These are phyloP conservation scores for Dipodomys merriami DNA, from an alignment of 2,113 vertebrate species.

Conservation along the genomic window DNA sequence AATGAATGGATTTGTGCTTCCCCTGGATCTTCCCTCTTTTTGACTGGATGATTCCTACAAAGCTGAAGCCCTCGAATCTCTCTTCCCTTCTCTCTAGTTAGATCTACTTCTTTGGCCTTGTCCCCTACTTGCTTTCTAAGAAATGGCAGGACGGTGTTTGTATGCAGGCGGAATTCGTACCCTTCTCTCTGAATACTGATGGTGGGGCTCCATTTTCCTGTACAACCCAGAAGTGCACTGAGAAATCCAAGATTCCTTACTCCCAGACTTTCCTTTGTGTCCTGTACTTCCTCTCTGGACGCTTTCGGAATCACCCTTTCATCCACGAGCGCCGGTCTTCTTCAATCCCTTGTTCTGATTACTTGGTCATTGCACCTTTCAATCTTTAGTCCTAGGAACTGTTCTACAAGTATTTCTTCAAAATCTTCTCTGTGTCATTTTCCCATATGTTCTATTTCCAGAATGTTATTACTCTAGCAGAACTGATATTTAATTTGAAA, in stretches of 20 bases:
- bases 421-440: neutral
- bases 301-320: conserved; percentile 23
- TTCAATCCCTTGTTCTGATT: neutral
- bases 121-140: neutral
- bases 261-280: neutral
- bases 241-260: conserved; percentile 45
- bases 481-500: conserved; percentile 38
- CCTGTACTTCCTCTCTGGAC: conserved; percentile 9
- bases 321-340: neutral
- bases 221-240: neutral
- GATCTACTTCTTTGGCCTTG: neutral
- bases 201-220: conserved; percentile 26
- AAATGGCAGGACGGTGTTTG: neutral
- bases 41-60: neutral
- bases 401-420: neutral
- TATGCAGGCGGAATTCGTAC: neutral
- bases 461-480: neutral
- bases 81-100: neutral
- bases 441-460: neutral
- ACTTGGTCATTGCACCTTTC: neutral
- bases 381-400: neutral
- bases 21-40: neutral
- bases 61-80: neutral
- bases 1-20: neutral
- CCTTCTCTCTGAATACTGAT: neutral